Evolutionary conservation across 2,113 vertebrate genomes (phyloP), one percentile per base, ranked within the genome.

Genomic region (Fregata magnificens): DNA sequence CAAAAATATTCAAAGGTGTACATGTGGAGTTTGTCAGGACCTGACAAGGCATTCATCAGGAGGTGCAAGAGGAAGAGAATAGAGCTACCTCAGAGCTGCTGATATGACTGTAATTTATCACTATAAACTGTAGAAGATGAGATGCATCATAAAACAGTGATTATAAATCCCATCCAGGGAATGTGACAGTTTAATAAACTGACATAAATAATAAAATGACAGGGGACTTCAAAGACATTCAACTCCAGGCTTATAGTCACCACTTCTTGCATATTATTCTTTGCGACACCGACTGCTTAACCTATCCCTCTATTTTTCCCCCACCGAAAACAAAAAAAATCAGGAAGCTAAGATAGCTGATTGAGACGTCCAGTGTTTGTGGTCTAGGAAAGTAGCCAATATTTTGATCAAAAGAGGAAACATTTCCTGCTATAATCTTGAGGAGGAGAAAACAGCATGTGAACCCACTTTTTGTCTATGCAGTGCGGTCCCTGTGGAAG

Each of bases 181-280:
- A 93, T 40, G n/a, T 95, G 82, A 95, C 88, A 95, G 87, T 58
- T 96, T 92, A 96, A 88, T 86, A 81, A 93, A 74, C 26, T 92
- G n/a, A n/a, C n/a, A n/a, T n/a, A n/a, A n/a, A n/a, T n/a, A n/a
- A n/a, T n/a, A n/a, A n/a, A n/a, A 86, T 82, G 36, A 71, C 65
- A 70, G 34, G 29, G 28, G 50, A 83, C 38, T 93, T 52, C 62
- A 87, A 47, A 74, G 25, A 81, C 70, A 88, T 66, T 69, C 10
- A 85, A 61, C 50, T 95, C 71, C 70, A 81, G 70, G 59, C 36
- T 81, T 80, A 62, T 1, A 91, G 53, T 77, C 34, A 94, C 34
- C 19, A 65, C 32, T 79, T 80, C 38, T 65, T 95, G 73, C 10
- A 11, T 29, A 86, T 66, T 86, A 59, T 50, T 91, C 42, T 91